Percentiles rank a stretch among this genome's conserved stretches.
Evolutionary conservation across 2,888 invertebrate genomes (phyloP).

Genomic region (Arge pagana): DNA sequence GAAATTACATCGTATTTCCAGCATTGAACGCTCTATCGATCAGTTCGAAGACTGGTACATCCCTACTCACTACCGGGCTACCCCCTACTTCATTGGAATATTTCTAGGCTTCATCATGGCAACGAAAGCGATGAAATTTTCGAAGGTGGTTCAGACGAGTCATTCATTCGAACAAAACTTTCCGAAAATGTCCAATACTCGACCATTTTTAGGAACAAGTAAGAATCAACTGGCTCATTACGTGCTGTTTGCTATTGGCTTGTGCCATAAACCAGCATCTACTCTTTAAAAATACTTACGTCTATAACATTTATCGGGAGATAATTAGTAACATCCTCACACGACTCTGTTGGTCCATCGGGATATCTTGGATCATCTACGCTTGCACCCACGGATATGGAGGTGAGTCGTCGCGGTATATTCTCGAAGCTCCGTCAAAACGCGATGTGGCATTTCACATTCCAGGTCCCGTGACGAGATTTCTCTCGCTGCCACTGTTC

Average conservation of each 20-base stretch:
- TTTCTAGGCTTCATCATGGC: slow-evolving; percentile 7
- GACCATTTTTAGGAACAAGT: background rate
- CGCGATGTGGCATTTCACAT: slow-evolving; percentile 39
- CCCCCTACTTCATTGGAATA: slow-evolving; percentile 14
- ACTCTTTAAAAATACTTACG: slow-evolving; percentile 32
- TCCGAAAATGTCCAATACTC: background rate
- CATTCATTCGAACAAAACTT: background rate
- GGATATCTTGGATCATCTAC: slow-evolving; percentile 61
- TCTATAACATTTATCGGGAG: slow-evolving; percentile 49
- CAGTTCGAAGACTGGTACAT: slow-evolving; percentile 8
- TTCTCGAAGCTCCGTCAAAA: background rate
- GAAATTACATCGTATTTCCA: background rate
- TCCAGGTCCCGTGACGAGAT: slow-evolving; percentile 62
- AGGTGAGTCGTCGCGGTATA: slow-evolving; percentile 45
- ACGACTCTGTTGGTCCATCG: slow-evolving; percentile 59
- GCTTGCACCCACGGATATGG: slow-evolving; percentile 60
- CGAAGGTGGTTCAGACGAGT: background rate
- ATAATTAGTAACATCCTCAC: slow-evolving; percentile 55
- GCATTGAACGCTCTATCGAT: background rate
- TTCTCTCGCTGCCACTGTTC: slow-evolving; percentile 57
- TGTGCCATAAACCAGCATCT: background rate
- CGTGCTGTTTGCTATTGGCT: background rate
- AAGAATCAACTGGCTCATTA: background rate
- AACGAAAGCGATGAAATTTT: background rate
- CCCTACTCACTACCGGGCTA: slow-evolving; percentile 8